Evolutionary conservation across 2,797 vertebrate species (phyloP), one percentile per base, ranked within the genome.

Genomic region (Takifugu rubripes): DNA sequence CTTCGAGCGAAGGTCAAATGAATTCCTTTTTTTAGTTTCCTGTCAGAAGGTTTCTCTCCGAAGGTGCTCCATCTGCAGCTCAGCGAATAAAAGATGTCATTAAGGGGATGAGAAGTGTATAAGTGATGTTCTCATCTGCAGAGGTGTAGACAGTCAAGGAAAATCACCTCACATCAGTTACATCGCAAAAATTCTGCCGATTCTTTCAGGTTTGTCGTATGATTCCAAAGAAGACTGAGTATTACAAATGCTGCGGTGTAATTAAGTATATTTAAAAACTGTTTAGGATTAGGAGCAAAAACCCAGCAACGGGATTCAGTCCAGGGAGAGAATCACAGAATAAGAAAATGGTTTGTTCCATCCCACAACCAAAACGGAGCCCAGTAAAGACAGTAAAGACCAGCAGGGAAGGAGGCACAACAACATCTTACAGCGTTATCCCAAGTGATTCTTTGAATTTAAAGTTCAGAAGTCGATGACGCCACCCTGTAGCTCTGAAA

Each of bases 11-110:
- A 88, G 88, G 87, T 90, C 87, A 88, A 80, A 88, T 89, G 83
- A 78, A 88, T 85, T 84, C 21, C 62, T 84, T 88, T 84, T 84
- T 82, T 81, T 85, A 86, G 88, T 90, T 86, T 88, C 84, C 84
- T 84, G 86, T 83, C 83, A 53, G 72, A 31, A 76, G 59, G 82
- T 81, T 66, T 71, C 68, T 74, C 78, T 81, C 74, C 72, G 52
- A 26, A 82, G 87, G 77, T 10, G 71, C 70, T 64, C 71, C 72
- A 66, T 82, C 73, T 61, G 49, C 42, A 69, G 52, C 77, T 80
- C 67, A 3, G 64, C 68, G 75, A 73, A 70, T 60, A 64, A 73
- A 77, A 86, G 74, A 84, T 81, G 75, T 85, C 83, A 90, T 88
- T 87, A 87, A 76, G 82, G 70, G 75, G 76, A 75, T 71, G 74